Conservation (phyloP, 2,888 invertebrate genomes). For the Octodonta nipae region DNA sequence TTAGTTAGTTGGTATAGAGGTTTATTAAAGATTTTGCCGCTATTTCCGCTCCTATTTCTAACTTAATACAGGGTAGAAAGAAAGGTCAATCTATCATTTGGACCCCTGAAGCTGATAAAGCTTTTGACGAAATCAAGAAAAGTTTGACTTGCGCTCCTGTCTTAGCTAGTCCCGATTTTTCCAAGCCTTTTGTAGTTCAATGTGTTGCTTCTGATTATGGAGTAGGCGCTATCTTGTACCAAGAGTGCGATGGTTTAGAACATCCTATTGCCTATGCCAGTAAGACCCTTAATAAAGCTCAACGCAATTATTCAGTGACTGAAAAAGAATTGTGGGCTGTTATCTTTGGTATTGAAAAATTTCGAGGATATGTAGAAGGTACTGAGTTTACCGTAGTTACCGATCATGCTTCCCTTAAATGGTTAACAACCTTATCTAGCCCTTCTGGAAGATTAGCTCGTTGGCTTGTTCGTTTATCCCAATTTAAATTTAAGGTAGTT, state of each 20-base stretch:
- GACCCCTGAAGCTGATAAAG: slow-evolving; percentile 9
- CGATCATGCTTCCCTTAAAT: slow-evolving; percentile 19
- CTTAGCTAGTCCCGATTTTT: slow-evolving; percentile 13
- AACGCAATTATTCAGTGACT: slow-evolving; percentile 14
- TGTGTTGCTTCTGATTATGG: slow-evolving; percentile 15
- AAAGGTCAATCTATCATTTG: slow-evolving; percentile 13
- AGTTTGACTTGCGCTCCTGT: slow-evolving; percentile 13
- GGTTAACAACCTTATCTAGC: slow-evolving; percentile 19
- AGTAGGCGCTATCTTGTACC: slow-evolving; percentile 9
- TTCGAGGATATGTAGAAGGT: slow-evolving; percentile 19
- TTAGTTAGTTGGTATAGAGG: slow-evolving; percentile 8
- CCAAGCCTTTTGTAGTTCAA: slow-evolving; percentile 9
- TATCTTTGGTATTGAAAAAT: slow-evolving; percentile 15
- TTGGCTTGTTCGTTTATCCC: slow-evolving; percentile 14
- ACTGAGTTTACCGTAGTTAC: slow-evolving; percentile 14
- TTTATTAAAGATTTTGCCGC: slow-evolving; percentile 9
- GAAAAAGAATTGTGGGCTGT: slow-evolving; percentile 15
- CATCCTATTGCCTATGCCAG: slow-evolving; percentile 11
- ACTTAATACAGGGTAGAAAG: not conserved
- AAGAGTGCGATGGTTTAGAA: slow-evolving; percentile 8
- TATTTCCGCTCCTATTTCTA: slow-evolving; percentile 5
- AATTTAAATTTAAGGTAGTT: slow-evolving; percentile 13
- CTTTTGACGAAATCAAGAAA: slow-evolving; percentile 12
- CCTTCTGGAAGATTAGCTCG: slow-evolving; percentile 19
- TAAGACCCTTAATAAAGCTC: slow-evolving; percentile 9